Percentiles rank a stretch among this genome's conserved stretches.
Evolutionary conservation across 2,113 vertebrate species (phyloP).

Genomic region (Ancistrus triradiatus): DNA sequence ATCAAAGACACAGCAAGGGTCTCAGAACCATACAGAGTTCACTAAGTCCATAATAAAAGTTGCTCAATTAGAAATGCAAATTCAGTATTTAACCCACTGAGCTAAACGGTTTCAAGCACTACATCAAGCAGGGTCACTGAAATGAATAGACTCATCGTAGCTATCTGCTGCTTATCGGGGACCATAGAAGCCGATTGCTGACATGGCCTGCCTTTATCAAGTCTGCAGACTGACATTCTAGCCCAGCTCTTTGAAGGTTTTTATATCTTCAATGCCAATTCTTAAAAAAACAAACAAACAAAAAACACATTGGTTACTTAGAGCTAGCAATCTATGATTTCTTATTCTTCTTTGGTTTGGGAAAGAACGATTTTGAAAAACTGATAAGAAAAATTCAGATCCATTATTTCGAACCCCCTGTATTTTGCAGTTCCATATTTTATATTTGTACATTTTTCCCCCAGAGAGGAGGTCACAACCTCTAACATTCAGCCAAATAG

Average conservation of each 20-base stretch:
- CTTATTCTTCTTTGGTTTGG: too few species aligned
- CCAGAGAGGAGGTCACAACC: too few species aligned
- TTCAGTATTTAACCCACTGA: conserved; percentile 6
- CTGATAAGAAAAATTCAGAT: too few species aligned
- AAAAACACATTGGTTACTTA: too few species aligned
- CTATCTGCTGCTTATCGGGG: conserved; percentile 17
- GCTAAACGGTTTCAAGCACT: conserved; percentile 18
- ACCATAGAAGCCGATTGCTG: conserved; percentile 16
- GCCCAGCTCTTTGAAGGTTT: not conserved
- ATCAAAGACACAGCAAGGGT: conserved; percentile 19
- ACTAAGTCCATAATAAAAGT: conserved; percentile 14
- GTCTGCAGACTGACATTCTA: not conserved
- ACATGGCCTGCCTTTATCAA: conserved; percentile 12
- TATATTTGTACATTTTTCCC: too few species aligned
- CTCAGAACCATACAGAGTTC: conserved; percentile 17
- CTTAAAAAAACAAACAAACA: too few species aligned
- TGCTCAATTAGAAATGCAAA: conserved; percentile 35
- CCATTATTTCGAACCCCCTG: too few species aligned
- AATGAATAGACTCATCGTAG: conserved; percentile 5
- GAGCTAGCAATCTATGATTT: too few species aligned
- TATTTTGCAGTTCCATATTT: too few species aligned
- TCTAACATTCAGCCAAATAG: too few species aligned
- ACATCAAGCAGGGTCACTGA: conserved; percentile 7
- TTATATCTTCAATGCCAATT: too few species aligned
- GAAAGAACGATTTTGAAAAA: too few species aligned